Conservation (phyloP, 1,140 invertebrate species). For the Conus betulinus region DNA sequence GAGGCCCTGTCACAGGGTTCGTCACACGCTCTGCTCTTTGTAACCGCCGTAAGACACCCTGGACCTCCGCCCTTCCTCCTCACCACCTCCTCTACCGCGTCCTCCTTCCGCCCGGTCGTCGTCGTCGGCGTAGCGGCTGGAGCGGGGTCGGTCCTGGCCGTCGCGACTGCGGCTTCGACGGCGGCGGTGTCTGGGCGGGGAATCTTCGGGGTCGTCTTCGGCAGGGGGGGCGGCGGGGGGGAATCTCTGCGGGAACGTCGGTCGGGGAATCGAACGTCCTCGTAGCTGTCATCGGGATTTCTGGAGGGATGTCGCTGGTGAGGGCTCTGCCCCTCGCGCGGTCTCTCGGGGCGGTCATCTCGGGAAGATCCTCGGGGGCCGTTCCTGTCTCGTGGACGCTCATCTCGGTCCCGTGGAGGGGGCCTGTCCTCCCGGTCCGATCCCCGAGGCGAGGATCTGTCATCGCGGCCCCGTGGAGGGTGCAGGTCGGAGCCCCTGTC, state of each 20-base stretch:
- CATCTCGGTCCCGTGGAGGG: neutral
- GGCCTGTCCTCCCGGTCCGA: neutral
- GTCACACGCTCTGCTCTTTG: conserved; percentile 6
- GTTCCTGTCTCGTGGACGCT: neutral
- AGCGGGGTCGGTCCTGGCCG: conserved; percentile 10
- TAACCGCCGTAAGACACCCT: neutral
- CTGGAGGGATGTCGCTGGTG: neutral
- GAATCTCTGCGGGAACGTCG: neutral
- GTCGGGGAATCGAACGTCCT: neutral
- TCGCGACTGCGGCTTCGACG: conserved; percentile 30
- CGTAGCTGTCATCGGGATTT: conserved; percentile 6
- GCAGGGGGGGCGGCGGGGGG: neutral
- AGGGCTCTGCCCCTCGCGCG: neutral
- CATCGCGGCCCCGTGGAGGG: neutral
- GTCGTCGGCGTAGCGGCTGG: neutral
- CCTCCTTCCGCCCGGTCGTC: neutral
- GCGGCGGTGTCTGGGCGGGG: neutral
- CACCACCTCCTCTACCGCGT: neutral
- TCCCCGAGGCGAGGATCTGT: neutral
- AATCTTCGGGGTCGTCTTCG: neutral
- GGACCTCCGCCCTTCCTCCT: neutral
- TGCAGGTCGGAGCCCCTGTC: neutral
- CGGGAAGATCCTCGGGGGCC: neutral
- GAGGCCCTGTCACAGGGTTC: neutral
- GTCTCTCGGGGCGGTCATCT: neutral